These are phyloP conservation scores for Cydia amplana DNA, from an alignment of 1,140 invertebrate species.

Conservation along the genomic window DNA sequence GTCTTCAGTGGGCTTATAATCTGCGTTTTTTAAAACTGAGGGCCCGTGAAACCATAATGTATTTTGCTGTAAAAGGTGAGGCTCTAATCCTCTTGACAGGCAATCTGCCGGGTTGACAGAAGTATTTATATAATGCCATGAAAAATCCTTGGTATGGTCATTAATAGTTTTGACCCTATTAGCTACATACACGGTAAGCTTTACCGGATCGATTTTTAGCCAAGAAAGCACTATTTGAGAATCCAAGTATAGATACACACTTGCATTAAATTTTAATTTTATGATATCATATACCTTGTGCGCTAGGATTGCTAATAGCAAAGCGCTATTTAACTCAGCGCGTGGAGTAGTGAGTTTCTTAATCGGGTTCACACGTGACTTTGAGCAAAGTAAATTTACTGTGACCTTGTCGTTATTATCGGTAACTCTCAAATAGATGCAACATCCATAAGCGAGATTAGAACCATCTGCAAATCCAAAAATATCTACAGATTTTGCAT, in stretches of 20 bases:
- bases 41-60: background rate
- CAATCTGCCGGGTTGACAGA: constrained; percentile 27
- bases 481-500: background rate
- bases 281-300: constrained; percentile 28
- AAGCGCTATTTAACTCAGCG: background rate
- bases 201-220: constrained; percentile 25
- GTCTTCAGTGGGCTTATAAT: background rate
- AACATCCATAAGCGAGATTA: background rate
- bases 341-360: background rate
- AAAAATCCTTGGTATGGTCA: constrained; percentile 5
- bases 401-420: background rate
- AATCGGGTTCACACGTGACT: background rate
- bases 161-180: constrained; percentile 28
- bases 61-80: background rate
- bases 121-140: constrained; percentile 14
- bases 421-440: background rate
- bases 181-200: constrained; percentile 21
- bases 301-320: background rate
- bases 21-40: background rate
- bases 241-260: constrained; percentile 27
- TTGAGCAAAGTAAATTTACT: background rate
- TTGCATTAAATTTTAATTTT: constrained; percentile 24
- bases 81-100: background rate
- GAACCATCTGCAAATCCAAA: background rate
- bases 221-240: constrained; percentile 31